Evolutionary conservation across 1,140 invertebrate genomes (phyloP), one percentile per base, ranked within the genome.

Genomic region (Onthophagus taurus): DNA sequence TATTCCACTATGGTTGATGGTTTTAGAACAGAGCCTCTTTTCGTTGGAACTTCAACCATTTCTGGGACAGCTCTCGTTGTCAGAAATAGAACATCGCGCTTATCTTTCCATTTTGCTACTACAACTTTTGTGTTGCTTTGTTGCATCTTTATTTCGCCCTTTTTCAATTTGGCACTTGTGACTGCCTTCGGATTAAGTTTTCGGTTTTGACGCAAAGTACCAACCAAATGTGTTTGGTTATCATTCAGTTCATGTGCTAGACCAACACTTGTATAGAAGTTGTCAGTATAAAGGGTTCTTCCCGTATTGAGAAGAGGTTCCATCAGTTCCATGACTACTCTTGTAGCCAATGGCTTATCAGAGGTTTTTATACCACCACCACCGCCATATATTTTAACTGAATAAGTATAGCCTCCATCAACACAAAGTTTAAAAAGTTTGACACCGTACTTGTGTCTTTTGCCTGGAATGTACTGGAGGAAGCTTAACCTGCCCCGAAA

Each of bases 351-450:
- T 21, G 16, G 12, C 3, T 37, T 33, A 9, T 35, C 33, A 29
- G 38, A 13, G 29, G 24, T 38, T 14, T 38, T 50, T n/a, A 9
- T 41, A 24, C 26, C 18, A 2, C 26, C 42, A 54, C 59, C 62
- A 2, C 59, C 63, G 35, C 45, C 49, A 42, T 67, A 68, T 9
- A 66, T 37, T 13, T 56, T 53, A 14, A 59, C 42, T 26, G 55
- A 41, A 44, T 56, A 63, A 9, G 64, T 65, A 39, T 66, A 68
- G 0, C 59, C 60, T 13, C 54, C 44, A 14, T 42, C 41, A 33
- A 50, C 53, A 47, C 63, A 66, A 4, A 66, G 31, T 49, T 68
- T 68, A 49, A 58, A 67, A 23, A 66, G 29, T 52, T 67, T 66
- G 0, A 68, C 56, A 14, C 62, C 64, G 52, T 59, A 67, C 54